Evolutionary conservation across 2,888 invertebrate species (phyloP).

Genomic region (Cerceris rybyensis): DNA sequence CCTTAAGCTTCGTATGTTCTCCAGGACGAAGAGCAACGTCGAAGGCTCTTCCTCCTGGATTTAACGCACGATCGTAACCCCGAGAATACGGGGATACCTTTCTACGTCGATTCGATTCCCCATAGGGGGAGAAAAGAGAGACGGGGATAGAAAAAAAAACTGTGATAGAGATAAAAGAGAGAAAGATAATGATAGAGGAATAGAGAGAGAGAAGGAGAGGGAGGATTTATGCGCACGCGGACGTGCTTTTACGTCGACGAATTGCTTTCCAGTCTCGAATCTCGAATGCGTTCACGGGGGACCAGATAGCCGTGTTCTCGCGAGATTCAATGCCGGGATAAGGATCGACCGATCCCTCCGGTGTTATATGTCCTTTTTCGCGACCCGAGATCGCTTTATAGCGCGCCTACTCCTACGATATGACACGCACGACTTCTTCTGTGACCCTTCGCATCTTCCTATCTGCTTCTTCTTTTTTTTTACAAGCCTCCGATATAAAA

Average conservation of each 20-base stretch:
- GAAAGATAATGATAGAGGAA: neutral
- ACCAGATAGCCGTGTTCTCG: constrained; percentile 26
- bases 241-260: constrained; percentile 32
- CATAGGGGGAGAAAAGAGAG: neutral
- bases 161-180: neutral
- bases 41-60: constrained; percentile 18
- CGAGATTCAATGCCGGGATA: constrained; percentile 55
- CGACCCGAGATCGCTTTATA: constrained; percentile 52
- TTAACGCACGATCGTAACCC: constrained; percentile 55
- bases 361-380: constrained; percentile 32
- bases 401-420: constrained; percentile 37
- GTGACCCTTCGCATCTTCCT: neutral
- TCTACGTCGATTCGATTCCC: constrained; percentile 34
- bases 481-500: constrained; percentile 65
- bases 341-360: constrained; percentile 47
- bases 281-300: constrained; percentile 13
- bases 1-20: constrained; percentile 41
- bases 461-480: constrained; percentile 51
- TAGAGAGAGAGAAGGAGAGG: neutral
- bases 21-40: constrained; percentile 8
- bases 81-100: constrained; percentile 35
- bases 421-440: constrained; percentile 29
- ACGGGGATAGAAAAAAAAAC: neutral
- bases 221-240: constrained; percentile 31
- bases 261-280: constrained; percentile 13